Evolutionary conservation across 2,797 vertebrate species (phyloP), one percentile per base, ranked within the genome.

Genomic region (Acrocephalus scirpaceus): DNA sequence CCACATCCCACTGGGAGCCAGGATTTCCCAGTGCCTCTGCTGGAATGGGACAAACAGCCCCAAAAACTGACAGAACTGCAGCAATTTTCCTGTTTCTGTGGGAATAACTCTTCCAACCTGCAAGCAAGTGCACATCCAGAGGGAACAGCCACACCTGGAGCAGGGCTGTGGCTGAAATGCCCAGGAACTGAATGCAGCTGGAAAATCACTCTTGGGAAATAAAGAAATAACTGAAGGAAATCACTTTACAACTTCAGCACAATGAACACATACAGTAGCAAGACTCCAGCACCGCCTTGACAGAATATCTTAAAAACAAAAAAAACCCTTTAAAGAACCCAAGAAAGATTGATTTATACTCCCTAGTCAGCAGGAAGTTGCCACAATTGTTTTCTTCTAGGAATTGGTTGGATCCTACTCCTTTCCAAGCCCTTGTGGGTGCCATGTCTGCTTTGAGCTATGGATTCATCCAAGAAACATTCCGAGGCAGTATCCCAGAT

Each of bases 241-340:
- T 4, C 44, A 66, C 86, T 92, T 62, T 2, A 66, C 83, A 86
- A 47, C n/a, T 65, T 94, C 90, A 76, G 88, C 90, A 95, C 95
- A 70, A 57, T 5, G 53, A 81, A 78, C 80, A 85, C 86, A n/a
- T 8, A 88, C 93, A 96, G 93, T 4, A 97, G 93, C 95, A 93
- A 91, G 74, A 85, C 67, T 92, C 90, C 90, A 94, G 62, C 93
- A 38, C 60, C 54, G 56, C 73, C 76, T 40, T 4, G 34, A 86
- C 1, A 86, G 66, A 88, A 30, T 18, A 82, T 5, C 72, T 72
- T 20, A 34, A 34, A 34, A 44, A 38, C 42, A 44, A 17, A 47
- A 22, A 47, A 47, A 47, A 45, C 4, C 8, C 30, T 40, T 54
- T 16, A 47, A 51, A 30, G 11, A 62, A 77, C 34, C 30, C 65